Evolutionary conservation across 2,888 invertebrate species (phyloP).

Genomic region (Sycophila texana): DNA sequence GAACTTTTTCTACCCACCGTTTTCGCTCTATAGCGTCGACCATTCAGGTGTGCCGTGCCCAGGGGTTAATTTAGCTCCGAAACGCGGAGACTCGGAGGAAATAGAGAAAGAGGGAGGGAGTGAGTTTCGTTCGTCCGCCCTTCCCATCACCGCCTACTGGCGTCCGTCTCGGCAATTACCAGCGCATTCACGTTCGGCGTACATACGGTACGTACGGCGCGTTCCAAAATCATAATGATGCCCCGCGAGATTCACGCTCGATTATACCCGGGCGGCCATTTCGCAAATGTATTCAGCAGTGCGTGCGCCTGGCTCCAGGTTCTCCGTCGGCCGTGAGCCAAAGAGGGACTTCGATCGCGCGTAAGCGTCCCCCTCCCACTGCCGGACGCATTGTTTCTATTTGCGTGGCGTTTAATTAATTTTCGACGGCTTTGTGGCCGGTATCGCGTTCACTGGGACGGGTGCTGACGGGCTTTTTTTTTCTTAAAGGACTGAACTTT

Average conservation of each 20-base stretch:
- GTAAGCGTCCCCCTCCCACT: background rate
- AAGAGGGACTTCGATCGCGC: conserved; percentile 5
- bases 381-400: conserved; percentile 25
- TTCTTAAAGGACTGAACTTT: background rate
- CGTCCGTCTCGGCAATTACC: conserved; percentile 56
- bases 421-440: conserved; percentile 11
- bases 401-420: conserved; percentile 40
- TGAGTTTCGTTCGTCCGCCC: background rate
- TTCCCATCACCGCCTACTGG: background rate
- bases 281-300: conserved; percentile 57
- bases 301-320: background rate
- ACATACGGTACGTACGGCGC: conserved; percentile 27
- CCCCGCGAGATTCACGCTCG: conserved; percentile 59
- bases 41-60: too few relatives aligned
- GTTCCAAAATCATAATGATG: conserved; percentile 58
- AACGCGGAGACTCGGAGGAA: too few relatives aligned
- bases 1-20: too few relatives aligned
- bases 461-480: background rate
- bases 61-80: too few relatives aligned
- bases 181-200: conserved; percentile 54
- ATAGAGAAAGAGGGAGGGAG: background rate
- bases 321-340: background rate
- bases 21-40: too few relatives aligned
- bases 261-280: conserved; percentile 55
- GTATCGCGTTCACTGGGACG: conserved; percentile 30